Base-by-base conservation (phyloP, 2,888 invertebrate species). In the Dynastes grantii region DNA sequence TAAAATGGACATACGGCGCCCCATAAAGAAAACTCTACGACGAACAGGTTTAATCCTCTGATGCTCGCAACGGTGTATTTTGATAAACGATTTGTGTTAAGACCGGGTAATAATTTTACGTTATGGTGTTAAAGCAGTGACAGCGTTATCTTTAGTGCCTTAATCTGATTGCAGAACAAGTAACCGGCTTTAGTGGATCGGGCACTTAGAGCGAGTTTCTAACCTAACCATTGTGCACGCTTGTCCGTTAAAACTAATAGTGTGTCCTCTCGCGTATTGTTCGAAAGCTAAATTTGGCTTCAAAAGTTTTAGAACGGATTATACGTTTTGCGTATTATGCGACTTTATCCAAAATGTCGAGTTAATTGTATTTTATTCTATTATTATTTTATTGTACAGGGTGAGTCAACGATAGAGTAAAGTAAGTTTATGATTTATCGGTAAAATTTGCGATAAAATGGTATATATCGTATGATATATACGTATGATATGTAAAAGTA, bases 61-160 rank as follows among this genome's bases (percentile, higher is more conserved):
- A 37, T 37, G 37, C 16, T 13, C 37, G 64, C 40, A 16, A 64
- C n/a, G 11, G 64, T 37, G 64, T 32, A 22, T 32, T 32, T 64
- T 64, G 63, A 64, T 64, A 29, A 64, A 64, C 63, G 63, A 64
- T 64, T 64, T 37, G 40, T 40, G 64, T 32, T 64, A 16, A 64
- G n/a, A 64, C 37, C 32, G 32, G 32, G 64, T 64, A 64, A 64
- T 64, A 64, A 64, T 64, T 64, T 64, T 64, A 32, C n/a, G 32
- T 64, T 64, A 37, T 64, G 37, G 37, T 37, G 64, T 64, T 64
- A 37, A 37, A 37, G 40, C 64, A 32, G 40, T 64, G 64, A 64
- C 64, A 64, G 64, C 64, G 37, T 64, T 64, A 64, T 64, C 64
- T 64, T 64, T 64, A 64, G 37, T 64, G 64, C 64, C 37, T 11